Evolutionary conservation across 2,113 vertebrate genomes (phyloP).

Genomic region (Nothocercus nigrocapillus): DNA sequence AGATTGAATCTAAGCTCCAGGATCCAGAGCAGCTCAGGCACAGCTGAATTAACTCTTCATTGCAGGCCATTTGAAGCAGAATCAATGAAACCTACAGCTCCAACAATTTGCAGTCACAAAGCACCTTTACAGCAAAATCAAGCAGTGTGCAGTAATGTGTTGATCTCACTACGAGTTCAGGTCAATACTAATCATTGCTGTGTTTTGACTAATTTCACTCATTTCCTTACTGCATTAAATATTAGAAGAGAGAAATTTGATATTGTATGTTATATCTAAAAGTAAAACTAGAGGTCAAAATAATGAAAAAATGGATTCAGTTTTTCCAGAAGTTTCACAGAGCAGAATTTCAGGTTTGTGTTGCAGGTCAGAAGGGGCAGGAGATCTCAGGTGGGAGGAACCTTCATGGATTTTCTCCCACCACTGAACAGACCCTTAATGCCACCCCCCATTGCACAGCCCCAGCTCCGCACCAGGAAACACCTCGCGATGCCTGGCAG

Average conservation of each 20-base stretch:
- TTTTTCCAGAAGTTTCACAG: no score
- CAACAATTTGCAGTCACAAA: not conserved
- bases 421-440: not conserved
- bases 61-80: not conserved
- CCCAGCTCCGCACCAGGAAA: not conserved
- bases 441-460: rapidly evolving
- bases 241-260: not conserved
- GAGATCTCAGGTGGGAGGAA: not conserved
- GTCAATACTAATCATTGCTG: not conserved
- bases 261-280: not conserved
- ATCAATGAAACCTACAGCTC: not conserved
- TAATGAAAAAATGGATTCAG: not conserved
- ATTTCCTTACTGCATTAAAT: not conserved
- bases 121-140: not conserved
- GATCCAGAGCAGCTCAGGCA: not conserved
- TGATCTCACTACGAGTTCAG: not conserved
- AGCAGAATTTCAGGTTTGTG: not conserved
- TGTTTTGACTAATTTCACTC: not conserved
- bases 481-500: not conserved
- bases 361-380: not conserved
- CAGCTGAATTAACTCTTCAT: not conserved
- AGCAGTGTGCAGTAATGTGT: not conserved
- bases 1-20: not conserved
- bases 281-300: not conserved
- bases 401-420: not conserved